Evolutionary conservation across 2,888 invertebrate species (phyloP), one percentile per base, ranked within the genome.

Genomic region (Brenthis daphne): DNA sequence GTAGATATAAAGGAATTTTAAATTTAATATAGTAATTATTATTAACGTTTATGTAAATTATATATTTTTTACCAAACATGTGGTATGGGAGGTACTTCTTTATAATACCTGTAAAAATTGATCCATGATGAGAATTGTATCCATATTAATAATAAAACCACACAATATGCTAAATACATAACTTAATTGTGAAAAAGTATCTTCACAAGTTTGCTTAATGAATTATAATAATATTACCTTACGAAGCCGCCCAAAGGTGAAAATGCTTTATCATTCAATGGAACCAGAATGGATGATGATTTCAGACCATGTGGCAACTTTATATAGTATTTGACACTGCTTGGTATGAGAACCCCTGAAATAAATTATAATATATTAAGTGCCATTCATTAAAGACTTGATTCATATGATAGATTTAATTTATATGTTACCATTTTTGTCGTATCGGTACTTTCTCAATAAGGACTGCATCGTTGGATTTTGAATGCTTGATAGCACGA

Each of bases 21-120:
- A n/a, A 29, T 60, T 50, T 6, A 60, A 48, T 60, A 50, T 20
- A n/a, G 11, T 50, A 50, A 29, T 60, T 47, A 50, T 60, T 48
- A 48, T 24, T 50, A 33, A 16, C 29, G 13, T 37, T 14, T 14
- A 1, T 6, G 6, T 29, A 20, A 29, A 61, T 56, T 29, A 50
- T 16, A 29, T 54, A 20, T 37, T 48, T 29, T 33, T 78, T 77
- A 86, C 86, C 88, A 89, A 11, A 85, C 77, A 64, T 84, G 90
- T 14, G 90, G 91, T 43, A 92, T 90, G 8, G 91, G 90, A 16
- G 91, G 91, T 2, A 92, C 90, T 83, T 91, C 90, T 76, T 91
- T 92, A 76, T 91, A 92, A 76, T 89, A 91, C 76, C 92, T 92
- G 83, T 65, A 82, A 85, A 68, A 64, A 70, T 48, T 33, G 20